phyloP scores from a whole-genome alignment of 2,888 invertebrate species.

The Ypsolopha scabrella region DNA sequence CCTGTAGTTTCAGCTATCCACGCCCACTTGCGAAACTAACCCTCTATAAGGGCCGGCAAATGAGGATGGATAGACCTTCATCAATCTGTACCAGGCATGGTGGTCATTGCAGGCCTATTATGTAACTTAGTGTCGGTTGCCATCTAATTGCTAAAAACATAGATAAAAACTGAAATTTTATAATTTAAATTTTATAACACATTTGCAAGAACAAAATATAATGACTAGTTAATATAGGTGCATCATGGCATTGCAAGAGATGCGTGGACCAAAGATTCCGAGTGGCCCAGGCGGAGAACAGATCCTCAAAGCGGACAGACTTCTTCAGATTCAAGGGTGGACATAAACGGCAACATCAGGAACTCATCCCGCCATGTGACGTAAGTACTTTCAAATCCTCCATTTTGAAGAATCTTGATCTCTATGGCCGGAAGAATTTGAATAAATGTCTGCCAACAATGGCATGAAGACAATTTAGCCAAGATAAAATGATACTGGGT shows the following conservation, averaged over 20 bases:
- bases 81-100: too few relatives aligned
- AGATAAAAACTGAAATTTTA: too few relatives aligned
- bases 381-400: conserved; percentile 27
- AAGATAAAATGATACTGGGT: too few relatives aligned
- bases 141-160: too few relatives aligned
- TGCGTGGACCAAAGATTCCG: conserved; percentile 73
- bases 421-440: background rate
- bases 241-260: conserved; percentile 78
- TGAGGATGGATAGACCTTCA: too few relatives aligned
- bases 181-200: too few relatives aligned
- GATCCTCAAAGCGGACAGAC: conserved; percentile 73
- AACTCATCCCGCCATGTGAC: conserved; percentile 59
- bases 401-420: background rate
- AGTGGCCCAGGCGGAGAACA: conserved; percentile 72
- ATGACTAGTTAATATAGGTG: conserved; percentile 37
- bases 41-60: too few relatives aligned
- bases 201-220: background rate
- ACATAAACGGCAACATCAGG: conserved; percentile 62
- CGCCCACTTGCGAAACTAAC: too few relatives aligned
- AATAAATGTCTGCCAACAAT: background rate
- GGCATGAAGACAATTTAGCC: background rate
- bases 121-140: too few relatives aligned
- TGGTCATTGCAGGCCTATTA: too few relatives aligned
- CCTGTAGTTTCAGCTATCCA: too few relatives aligned
- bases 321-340: conserved; percentile 70